These are phyloP conservation scores for Caenorhabditis remanei DNA, from an alignment of 1,140 invertebrate genomes.

Conservation along the genomic window DNA sequence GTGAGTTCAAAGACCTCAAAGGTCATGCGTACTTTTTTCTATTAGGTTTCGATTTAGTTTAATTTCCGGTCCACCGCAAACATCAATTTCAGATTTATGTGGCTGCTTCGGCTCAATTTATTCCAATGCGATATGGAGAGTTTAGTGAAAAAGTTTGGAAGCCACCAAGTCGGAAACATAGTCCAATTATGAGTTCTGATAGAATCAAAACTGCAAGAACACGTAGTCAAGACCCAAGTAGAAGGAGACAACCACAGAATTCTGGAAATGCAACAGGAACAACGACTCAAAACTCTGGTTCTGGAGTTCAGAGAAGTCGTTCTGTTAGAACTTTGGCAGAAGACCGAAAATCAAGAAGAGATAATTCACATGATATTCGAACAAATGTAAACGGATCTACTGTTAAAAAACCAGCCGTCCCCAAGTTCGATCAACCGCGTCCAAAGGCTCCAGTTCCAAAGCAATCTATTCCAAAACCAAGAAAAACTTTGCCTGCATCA, in stretches of 20 bases:
- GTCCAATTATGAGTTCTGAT: slow-evolving; percentile 42
- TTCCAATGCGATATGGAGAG: slow-evolving; percentile 39
- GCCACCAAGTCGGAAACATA: slow-evolving; percentile 28
- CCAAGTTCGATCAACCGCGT: slow-evolving; percentile 20
- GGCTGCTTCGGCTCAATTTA: slow-evolving; percentile 27
- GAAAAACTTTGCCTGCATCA: background rate
- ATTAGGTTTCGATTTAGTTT: no score
- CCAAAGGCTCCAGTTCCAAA: slow-evolving; percentile 23
- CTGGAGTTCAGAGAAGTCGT: slow-evolving; percentile 29
- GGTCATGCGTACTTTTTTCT: background rate
- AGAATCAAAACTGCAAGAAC: slow-evolving; percentile 37
- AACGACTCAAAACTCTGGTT: background rate
- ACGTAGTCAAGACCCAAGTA: slow-evolving; percentile 19
- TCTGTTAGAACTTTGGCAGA: background rate
- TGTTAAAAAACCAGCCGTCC: no score
- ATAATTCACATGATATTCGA: background rate
- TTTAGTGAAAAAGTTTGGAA: slow-evolving; percentile 34
- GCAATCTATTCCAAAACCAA: background rate
- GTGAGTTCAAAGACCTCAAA: background rate
- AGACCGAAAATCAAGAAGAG: slow-evolving; percentile 32
- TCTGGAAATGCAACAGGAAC: background rate
- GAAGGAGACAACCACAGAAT: slow-evolving; percentile 9
- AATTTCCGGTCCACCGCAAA: background rate
- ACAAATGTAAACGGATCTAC: background rate
- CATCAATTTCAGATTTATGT: slow-evolving; percentile 15